Evolutionary conservation across 2,888 invertebrate genomes (phyloP), one percentile per base, ranked within the genome.

Genomic region (Carterocephalus palaemon): DNA sequence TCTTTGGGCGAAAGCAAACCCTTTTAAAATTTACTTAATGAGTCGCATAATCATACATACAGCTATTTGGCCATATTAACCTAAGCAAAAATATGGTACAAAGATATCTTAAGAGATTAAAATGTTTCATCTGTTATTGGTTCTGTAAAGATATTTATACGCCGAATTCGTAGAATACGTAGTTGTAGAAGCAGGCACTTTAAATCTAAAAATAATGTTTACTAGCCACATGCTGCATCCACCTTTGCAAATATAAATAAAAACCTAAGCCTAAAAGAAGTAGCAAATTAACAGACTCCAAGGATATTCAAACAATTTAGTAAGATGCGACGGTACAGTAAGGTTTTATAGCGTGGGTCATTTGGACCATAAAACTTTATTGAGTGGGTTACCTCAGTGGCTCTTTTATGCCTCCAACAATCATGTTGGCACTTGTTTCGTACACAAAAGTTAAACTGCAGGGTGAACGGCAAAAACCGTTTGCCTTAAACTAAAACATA

Each of bases 361-460:
- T 43, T 36, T 47, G 47, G 34, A 54, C 42, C 58, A 63, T 76
- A 74, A 78, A 80, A 51, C 12, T 73, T 72, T 70, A 75, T 66
- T 54, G 60, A 54, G 48, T 59, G 56, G 61, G 61, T 65, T 64
- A 68, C 66, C 57, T 29, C 36, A 57, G 48, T 60, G 59, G 54
- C 51, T 54, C 39, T 58, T 58, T 59, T 51, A 52, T 52, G 46
- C 39, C 39, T 42, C 47, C 49, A 49, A 52, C 33, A 51, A 49
- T 61, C 62, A 57, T 39, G 68, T 67, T 60, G 38, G 56, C 59
- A 67, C 64, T 68, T 60, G 71, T 53, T 59, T 46, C 17, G 16
- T n/a, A 46, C 22, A 52, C 42, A 52, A 49, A 34, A 23, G 29
- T 12, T n/a, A 10, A 24, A 31, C 33, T 32, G 24, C 24, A 16